Evolutionary conservation across 2,797 vertebrate species (phyloP), one percentile per base, ranked within the genome.

Genomic region (Okamejei kenojei): DNA sequence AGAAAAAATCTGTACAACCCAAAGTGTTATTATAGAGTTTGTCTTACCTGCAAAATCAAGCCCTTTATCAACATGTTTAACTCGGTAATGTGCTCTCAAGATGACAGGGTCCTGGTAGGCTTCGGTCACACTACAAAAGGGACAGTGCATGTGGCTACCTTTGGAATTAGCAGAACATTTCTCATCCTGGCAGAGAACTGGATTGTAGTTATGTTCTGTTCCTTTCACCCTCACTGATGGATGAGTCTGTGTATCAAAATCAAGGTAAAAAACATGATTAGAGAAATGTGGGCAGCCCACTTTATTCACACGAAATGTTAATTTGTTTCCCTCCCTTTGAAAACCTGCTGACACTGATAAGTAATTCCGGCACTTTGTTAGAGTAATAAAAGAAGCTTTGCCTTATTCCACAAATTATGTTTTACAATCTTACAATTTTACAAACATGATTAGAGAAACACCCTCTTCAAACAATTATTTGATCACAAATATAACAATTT

Each of bases 181-280:
- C 63, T 95, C 94, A 82, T 96, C 95, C 94, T 95, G 95, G 93
- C 95, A 96, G 74, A 96, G 93, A 58, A 96, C 95, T 15, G 94
- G 94, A 23, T 93, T 93, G 94, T 95, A 95, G 58, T 93, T 93
- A 86, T 95, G 95, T 74, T 95, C 95, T 0, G 93, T 94, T 93
- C 94, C 95, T 92, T 93, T 94, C 93, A 95, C 93, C 65, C 93
- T 94, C 77, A 95, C 94, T 0, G 94, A 95, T 0, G 94, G 94
- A 90, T 94, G 94, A 76, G 95, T 94, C 95, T 95, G 76, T n/a
- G 86, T 29, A 45, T 38, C 58, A 74, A 74, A 92, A 92, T 92
- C 35, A 92, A 76, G 38, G 23, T 71, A 91, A 23, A 91, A 91
- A 91, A 38, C 10, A 74, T 23, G 38, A 92, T 92, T 76, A 92